Conservation (phyloP, 2,888 invertebrate species). For the Melipona bicolor region DNA sequence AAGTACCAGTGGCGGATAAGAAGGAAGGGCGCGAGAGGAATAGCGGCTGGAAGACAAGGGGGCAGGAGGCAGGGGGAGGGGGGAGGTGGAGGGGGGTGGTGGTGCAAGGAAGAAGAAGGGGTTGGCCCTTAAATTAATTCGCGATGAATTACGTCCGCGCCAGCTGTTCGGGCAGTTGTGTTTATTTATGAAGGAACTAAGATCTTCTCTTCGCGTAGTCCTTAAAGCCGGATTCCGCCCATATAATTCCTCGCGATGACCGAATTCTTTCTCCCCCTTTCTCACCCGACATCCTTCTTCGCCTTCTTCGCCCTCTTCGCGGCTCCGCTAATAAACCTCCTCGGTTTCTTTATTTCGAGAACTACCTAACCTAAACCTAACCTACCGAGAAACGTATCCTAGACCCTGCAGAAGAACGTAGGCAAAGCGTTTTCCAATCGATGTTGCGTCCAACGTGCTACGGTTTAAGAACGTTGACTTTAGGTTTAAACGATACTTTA, state of each 20-base stretch:
- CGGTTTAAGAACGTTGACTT: neutral
- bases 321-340: neutral
- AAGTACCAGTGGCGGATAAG: slow-evolving; percentile 78
- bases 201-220: slow-evolving; percentile 76
- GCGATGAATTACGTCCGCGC: slow-evolving; percentile 84
- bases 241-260: slow-evolving; percentile 61
- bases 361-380: neutral
- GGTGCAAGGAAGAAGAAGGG: slow-evolving; percentile 19
- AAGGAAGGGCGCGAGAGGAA: slow-evolving; percentile 65
- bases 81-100: neutral
- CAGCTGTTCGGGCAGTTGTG: slow-evolving; percentile 84
- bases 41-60: slow-evolving; percentile 2
- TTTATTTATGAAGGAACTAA: slow-evolving; percentile 84
- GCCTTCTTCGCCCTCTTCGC: neutral
- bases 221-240: slow-evolving; percentile 69
- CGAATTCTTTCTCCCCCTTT: slow-evolving; percentile 39
- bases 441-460: neutral
- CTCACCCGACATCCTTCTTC: too few relatives aligned
- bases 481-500: neutral
- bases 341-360: too few relatives aligned
- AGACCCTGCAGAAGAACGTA: too few relatives aligned
- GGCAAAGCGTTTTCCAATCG: neutral
- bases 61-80: neutral
- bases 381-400: neutral
- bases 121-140: slow-evolving; percentile 84